A percentile compares a stretch with the other conserved stretches of the same genome.
These are phyloP conservation scores for Peromyscus eremicus DNA, from an alignment of 2,797 vertebrate genomes.

Conservation along the genomic window DNA sequence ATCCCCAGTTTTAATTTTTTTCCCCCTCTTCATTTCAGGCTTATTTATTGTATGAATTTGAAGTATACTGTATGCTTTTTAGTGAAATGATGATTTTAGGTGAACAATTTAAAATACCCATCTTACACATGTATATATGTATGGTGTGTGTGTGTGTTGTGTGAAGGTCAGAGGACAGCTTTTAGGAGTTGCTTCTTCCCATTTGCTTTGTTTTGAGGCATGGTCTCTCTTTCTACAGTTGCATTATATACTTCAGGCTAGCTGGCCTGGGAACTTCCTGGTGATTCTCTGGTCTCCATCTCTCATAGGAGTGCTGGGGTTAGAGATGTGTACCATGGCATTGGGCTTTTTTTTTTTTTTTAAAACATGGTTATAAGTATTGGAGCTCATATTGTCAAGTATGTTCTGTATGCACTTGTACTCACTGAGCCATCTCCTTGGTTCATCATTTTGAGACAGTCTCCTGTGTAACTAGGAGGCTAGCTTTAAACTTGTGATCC, in stretches of 20 bases:
- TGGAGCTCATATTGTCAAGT: background rate
- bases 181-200: background rate
- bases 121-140: background rate
- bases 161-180: background rate
- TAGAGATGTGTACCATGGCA: background rate
- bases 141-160: background rate
- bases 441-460: background rate
- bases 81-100: background rate
- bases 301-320: background rate
- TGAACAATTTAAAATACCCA: background rate
- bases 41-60: conserved; percentile 36
- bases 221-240: background rate
- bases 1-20: background rate
- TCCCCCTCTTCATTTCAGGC: background rate
- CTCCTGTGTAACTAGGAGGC: background rate
- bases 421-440: background rate
- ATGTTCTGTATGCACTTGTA: background rate
- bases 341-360: background rate
- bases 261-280: background rate
- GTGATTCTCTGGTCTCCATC: background rate
- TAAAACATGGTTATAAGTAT: background rate
- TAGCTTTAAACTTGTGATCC: background rate
- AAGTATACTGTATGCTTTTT: background rate
- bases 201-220: background rate
- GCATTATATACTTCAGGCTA: background rate